Conservation (phyloP, 2,888 invertebrate species). For the Drosophila pseudotalamancana region DNA sequence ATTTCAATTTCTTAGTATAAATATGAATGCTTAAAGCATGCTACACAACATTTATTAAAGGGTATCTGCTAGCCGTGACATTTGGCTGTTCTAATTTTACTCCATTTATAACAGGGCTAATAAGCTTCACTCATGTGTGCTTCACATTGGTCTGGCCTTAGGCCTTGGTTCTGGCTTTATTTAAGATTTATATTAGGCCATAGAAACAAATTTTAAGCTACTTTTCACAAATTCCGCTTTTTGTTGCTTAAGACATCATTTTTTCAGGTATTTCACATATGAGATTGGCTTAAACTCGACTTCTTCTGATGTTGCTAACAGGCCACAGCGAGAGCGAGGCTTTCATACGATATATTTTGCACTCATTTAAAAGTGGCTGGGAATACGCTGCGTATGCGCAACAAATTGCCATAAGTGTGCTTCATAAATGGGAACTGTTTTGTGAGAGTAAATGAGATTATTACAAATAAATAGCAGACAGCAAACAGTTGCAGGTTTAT, state of each 20-base stretch:
- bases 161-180: constrained; percentile 23
- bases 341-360: too few relatives aligned
- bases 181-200: constrained; percentile 18
- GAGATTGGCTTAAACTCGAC: constrained; percentile 22
- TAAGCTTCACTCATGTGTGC: constrained; percentile 69
- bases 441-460: constrained; percentile 6
- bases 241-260: too few relatives aligned
- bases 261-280: constrained; percentile 12
- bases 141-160: constrained; percentile 30
- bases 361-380: too few relatives aligned
- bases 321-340: constrained; percentile 10
- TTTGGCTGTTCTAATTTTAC: neutral
- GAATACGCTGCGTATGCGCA: constrained; percentile 28
- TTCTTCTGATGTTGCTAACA: constrained; percentile 19
- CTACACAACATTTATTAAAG: neutral
- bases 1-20: too few relatives aligned
- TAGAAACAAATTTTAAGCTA: constrained; percentile 20
- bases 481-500: constrained; percentile 29
- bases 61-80: constrained; percentile 1
- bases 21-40: neutral
- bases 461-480: neutral
- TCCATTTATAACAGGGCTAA: constrained; percentile 60
- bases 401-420: constrained; percentile 40
- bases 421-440: neutral
- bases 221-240: constrained; percentile 43